These are phyloP conservation scores for Holcopasites calliopsidis DNA, from an alignment of 1,140 invertebrate genomes.

Conservation along the genomic window DNA sequence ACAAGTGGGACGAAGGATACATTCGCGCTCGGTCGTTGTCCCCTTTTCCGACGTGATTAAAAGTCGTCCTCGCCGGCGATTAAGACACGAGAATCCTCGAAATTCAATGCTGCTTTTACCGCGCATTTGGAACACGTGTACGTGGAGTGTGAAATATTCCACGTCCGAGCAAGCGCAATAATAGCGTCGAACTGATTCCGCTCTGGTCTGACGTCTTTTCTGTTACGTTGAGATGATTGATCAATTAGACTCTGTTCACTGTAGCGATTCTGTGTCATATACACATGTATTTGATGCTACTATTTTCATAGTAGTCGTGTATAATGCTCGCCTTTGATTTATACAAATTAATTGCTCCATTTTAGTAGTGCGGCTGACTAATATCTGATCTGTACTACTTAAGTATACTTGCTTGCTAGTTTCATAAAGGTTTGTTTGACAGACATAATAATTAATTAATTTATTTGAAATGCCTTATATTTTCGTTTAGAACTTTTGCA, in stretches of 20 bases:
- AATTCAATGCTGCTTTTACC: constrained; percentile 54
- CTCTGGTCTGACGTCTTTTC: constrained; percentile 5
- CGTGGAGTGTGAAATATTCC: constrained; percentile 14
- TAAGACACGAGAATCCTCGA: constrained; percentile 44
- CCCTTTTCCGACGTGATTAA: constrained; percentile 39
- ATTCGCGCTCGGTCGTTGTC: background rate
- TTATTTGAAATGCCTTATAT: background rate
- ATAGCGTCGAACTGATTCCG: constrained; percentile 27
- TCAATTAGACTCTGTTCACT: background rate
- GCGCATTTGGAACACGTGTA: background rate
- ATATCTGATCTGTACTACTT: background rate
- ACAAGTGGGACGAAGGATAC: too few species aligned
- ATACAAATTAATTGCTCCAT: background rate
- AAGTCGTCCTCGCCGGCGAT: constrained; percentile 34
- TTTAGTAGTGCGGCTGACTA: background rate
- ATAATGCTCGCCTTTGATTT: background rate
- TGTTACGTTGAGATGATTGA: background rate
- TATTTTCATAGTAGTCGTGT: background rate
- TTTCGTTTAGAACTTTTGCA: too few species aligned
- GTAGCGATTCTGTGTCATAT: background rate
- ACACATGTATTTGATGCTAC: background rate
- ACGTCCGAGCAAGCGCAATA: constrained; percentile 29
- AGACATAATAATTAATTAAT: background rate
- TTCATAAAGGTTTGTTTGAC: background rate
- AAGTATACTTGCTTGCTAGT: background rate